Conservation (phyloP, 2,797 vertebrate genomes). For the Oophaga sylvatica region DNA sequence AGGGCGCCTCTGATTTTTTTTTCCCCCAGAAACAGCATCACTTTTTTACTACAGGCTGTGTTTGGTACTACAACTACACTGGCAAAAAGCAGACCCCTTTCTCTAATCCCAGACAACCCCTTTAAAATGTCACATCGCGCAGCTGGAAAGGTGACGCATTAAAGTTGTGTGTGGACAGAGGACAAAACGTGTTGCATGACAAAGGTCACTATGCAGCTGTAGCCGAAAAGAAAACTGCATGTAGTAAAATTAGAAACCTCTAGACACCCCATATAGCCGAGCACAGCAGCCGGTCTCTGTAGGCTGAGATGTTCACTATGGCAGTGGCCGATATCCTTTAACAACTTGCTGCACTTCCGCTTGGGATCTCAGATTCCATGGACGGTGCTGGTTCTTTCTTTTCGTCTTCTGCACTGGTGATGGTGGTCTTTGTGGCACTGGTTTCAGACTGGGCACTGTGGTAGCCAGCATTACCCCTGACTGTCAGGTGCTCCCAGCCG, state of each 20-base stretch:
- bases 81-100: not conserved
- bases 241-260: slow-evolving; percentile 3
- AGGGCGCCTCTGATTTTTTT: not conserved
- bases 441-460: slow-evolving; percentile 58
- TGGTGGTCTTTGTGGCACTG: fast-evolving
- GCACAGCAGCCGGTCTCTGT: not conserved
- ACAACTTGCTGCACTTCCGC: not conserved
- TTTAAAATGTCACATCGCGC: not conserved
- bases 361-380: not conserved
- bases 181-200: not conserved
- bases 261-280: not conserved
- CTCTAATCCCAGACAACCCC: too few species aligned
- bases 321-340: not conserved
- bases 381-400: slow-evolving; percentile 63
- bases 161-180: too few species aligned
- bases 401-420: slow-evolving; percentile 55
- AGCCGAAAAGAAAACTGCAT: not conserved
- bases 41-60: not conserved
- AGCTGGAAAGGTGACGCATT: not conserved
- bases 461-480: slow-evolving; percentile 83
- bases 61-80: not conserved
- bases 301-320: not conserved
- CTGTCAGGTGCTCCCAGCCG: slow-evolving; percentile 92
- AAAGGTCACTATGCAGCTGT: not conserved
- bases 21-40: not conserved